Conservation (phyloP, 2,113 vertebrate species). For the Gobio gobio region DNA sequence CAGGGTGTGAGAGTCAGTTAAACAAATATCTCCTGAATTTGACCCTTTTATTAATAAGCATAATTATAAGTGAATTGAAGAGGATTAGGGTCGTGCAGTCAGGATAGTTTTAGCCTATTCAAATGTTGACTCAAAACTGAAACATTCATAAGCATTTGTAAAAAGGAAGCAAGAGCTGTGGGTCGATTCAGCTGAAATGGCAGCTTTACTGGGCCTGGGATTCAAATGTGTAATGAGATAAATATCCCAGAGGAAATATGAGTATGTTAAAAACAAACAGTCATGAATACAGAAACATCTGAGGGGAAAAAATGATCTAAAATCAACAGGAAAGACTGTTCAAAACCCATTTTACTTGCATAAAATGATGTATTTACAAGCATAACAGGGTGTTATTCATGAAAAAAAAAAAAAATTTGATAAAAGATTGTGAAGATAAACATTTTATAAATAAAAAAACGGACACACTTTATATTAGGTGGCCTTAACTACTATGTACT, state of each 20-base stretch:
- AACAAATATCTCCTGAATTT: background rate
- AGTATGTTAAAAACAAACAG: background rate
- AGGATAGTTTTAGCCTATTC: background rate
- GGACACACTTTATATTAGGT: too few species aligned
- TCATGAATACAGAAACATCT: constrained; percentile 5
- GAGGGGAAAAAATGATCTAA: background rate
- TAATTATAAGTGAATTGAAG: background rate
- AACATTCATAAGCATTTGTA: background rate
- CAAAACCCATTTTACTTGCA: constrained; percentile 11
- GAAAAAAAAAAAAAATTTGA: background rate
- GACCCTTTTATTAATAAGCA: background rate
- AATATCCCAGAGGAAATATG: constrained; percentile 25
- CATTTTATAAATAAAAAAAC: background rate
- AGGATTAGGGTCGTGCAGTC: background rate
- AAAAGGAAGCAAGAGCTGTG: background rate
- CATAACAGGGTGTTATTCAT: background rate
- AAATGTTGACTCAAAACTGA: background rate
- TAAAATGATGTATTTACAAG: background rate
- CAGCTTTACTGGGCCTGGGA: background rate
- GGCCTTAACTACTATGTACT: too few species aligned
- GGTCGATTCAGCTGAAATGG: background rate
- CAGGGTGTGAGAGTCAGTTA: background rate
- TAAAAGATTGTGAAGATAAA: background rate
- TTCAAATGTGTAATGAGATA: constrained; percentile 19
- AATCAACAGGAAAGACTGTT: constrained; percentile 19